Evolutionary conservation across 1,140 invertebrate genomes (phyloP).

Genomic region (Homalodisca vitripennis): DNA sequence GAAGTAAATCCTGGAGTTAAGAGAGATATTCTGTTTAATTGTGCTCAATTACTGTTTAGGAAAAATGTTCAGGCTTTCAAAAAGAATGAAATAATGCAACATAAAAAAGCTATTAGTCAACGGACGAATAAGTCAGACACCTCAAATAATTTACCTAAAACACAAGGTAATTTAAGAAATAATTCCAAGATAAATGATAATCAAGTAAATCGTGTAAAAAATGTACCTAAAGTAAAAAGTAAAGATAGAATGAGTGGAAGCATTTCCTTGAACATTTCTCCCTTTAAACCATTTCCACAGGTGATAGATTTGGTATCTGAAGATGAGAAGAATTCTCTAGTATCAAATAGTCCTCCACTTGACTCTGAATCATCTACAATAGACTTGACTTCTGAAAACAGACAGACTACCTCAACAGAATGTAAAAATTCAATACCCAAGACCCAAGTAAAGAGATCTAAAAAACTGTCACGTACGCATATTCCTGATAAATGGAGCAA

Average conservation of each 20-base stretch:
- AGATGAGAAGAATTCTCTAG: background rate
- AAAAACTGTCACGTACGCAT: background rate
- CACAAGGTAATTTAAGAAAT: background rate
- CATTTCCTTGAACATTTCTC: slow-evolving; percentile 1
- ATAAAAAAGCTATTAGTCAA: background rate
- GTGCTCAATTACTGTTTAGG: background rate
- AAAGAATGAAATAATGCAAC: background rate
- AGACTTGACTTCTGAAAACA: background rate
- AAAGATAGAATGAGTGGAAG: background rate
- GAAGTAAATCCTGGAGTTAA: too few species aligned
- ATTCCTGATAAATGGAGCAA: slow-evolving; percentile 4
- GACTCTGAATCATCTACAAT: background rate
- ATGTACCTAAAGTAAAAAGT: background rate
- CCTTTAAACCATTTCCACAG: background rate
- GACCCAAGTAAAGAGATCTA: background rate
- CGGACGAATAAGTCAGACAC: background rate
- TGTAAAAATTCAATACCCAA: background rate
- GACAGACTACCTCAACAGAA: too few species aligned
- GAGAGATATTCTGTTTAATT: too few species aligned
- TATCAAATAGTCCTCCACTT: too few species aligned
- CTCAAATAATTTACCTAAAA: background rate
- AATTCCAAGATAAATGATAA: background rate
- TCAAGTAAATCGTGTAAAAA: background rate
- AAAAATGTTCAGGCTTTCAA: background rate
- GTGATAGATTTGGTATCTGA: slow-evolving; percentile 5